These are phyloP conservation scores for Dinothrombium tinctorium DNA, from an alignment of 1,140 invertebrate genomes.

Conservation along the genomic window DNA sequence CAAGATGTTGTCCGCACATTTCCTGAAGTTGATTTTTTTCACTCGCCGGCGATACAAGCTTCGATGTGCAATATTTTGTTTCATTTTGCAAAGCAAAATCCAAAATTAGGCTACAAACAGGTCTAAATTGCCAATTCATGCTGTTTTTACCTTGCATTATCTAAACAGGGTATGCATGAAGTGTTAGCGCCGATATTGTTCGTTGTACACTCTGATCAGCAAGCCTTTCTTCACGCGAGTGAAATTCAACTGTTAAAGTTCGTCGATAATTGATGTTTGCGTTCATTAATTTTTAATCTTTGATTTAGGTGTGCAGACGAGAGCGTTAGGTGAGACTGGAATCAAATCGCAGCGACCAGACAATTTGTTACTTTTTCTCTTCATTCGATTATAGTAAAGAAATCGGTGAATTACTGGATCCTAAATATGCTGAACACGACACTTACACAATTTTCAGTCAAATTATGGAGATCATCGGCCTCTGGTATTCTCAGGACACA, in stretches of 20 bases:
- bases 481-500: no score
- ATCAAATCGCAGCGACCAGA: neutral
- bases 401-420: constrained; percentile 9
- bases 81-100: constrained; percentile 43
- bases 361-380: neutral
- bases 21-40: constrained; percentile 50
- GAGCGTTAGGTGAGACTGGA: neutral
- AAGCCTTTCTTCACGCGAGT: constrained; percentile 30
- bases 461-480: constrained; percentile 45
- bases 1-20: constrained; percentile 58
- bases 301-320: neutral
- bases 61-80: constrained; percentile 44
- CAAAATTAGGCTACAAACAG: constrained; percentile 44
- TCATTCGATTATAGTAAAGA: constrained; percentile 7
- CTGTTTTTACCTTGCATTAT: no score
- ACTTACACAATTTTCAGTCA: constrained; percentile 33
- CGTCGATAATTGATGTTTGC: constrained; percentile 4
- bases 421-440: constrained; percentile 10
- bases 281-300: neutral
- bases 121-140: constrained; percentile 15
- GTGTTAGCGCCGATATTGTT: constrained; percentile 47
- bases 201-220: constrained; percentile 43
- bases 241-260: constrained; percentile 23
- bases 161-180: constrained; percentile 57
- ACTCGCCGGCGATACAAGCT: constrained; percentile 35